phyloP scores from a whole-genome alignment of 2,888 invertebrate species.

The Dryocosmus kuriphilus region DNA sequence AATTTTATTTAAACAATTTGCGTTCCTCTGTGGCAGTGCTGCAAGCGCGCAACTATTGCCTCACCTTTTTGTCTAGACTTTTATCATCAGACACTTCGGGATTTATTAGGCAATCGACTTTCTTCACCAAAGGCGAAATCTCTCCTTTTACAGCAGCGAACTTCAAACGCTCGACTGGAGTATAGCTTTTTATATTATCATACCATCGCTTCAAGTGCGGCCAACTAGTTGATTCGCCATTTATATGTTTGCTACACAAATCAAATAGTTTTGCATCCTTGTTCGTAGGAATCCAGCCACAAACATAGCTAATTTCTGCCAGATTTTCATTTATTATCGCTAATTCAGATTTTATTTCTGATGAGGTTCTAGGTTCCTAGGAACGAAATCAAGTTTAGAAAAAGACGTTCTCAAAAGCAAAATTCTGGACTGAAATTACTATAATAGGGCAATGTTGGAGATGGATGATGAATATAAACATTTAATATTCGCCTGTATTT shows the following conservation, averaged over 20 bases:
- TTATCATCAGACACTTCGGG: constrained; percentile 47
- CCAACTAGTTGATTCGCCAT: constrained; percentile 76
- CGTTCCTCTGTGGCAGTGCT: constrained; percentile 59
- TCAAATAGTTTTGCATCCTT: constrained; percentile 79
- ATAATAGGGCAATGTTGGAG: not conserved
- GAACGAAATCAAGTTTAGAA: constrained; percentile 43
- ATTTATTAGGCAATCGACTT: constrained; percentile 55
- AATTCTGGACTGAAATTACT: not conserved
- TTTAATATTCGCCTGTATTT: not conserved
- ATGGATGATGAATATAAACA: too few species aligned
- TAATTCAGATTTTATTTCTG: constrained; percentile 59
- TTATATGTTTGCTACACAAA: constrained; percentile 58
- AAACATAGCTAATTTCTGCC: constrained; percentile 80
- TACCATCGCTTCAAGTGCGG: constrained; percentile 81
- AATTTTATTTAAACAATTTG: constrained; percentile 2
- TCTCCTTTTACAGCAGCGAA: constrained; percentile 77
- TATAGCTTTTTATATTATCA: constrained; percentile 82
- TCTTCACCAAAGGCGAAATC: constrained; percentile 71
- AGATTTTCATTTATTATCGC: constrained; percentile 77
- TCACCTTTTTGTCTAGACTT: constrained; percentile 71
- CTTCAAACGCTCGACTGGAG: constrained; percentile 78
- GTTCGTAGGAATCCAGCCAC: constrained; percentile 80
- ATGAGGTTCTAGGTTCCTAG: constrained; percentile 47
- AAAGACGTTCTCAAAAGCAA: not conserved
- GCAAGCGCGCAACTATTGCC: constrained; percentile 61